Conservation (phyloP, 2,113 vertebrate genomes). For the Planiliza haematocheilus region DNA sequence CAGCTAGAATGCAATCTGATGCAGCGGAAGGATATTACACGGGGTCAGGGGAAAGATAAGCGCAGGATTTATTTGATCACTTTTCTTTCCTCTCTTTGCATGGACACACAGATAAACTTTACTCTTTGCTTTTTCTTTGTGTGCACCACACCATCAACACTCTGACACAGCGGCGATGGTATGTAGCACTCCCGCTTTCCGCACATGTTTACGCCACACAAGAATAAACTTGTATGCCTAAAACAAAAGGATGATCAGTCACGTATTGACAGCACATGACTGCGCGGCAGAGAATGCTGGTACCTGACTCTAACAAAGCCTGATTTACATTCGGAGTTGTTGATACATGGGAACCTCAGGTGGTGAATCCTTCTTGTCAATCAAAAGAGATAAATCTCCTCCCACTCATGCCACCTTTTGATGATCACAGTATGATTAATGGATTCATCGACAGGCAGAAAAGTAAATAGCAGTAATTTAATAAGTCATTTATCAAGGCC, state of each 20-base stretch:
- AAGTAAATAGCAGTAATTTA: neutral
- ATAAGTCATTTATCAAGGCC: neutral
- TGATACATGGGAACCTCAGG: slow-evolving; percentile 59
- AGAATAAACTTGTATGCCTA: slow-evolving; percentile 62
- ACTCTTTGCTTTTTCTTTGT: neutral
- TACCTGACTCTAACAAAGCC: slow-evolving; percentile 47
- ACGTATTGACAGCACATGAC: slow-evolving; percentile 24
- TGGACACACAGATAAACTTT: slow-evolving; percentile 46
- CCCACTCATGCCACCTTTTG: neutral
- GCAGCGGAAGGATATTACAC: slow-evolving; percentile 15
- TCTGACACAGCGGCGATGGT: slow-evolving; percentile 1
- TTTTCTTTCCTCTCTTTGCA: slow-evolving; percentile 42
- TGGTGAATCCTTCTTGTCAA: slow-evolving; percentile 48
- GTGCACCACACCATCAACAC: neutral
- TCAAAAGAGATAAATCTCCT: slow-evolving; percentile 48
- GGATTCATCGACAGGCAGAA: neutral
- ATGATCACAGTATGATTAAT: neutral
- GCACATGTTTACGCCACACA: slow-evolving; percentile 30
- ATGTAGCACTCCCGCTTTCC: slow-evolving; percentile 31
- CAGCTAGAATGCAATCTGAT: neutral
- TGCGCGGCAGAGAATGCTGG: slow-evolving; percentile 39
- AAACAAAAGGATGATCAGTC: slow-evolving; percentile 46
- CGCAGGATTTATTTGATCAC: slow-evolving; percentile 52
- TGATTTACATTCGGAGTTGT: slow-evolving; percentile 17
- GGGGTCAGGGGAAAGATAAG: slow-evolving; percentile 47